Evolutionary conservation across 2,888 invertebrate species (phyloP), one percentile per base, ranked within the genome.

Genomic region (Rhopalosiphum nymphaeae): DNA sequence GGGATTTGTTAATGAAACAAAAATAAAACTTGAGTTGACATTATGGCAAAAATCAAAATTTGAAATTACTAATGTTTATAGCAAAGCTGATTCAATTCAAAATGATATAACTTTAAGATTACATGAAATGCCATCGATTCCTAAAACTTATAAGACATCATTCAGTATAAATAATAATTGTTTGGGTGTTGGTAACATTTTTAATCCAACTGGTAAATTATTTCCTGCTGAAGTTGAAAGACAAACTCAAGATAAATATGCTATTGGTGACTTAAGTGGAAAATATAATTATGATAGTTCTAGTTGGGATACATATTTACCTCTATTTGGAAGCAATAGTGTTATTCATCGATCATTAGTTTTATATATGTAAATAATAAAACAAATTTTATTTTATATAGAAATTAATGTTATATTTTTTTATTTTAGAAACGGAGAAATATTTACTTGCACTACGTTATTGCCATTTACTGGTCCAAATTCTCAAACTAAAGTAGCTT

Each of bases 181-280:
- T 95, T 96, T 97, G 84, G 97, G 97, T 0, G 97, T 98, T 0
- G 98, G 98, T 21, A 96, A 96, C 3, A 96, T 98, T 85, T 98
- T 97, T 95, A 98, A 99, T 96, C 99, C 99, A 0, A 96, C 96
- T 94, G 95, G 95, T 91, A 96, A 95, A 95, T 95, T 94, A n/a
- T 94, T 95, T 46, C 95, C 95, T 29, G 95, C 95, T 78, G 95
- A 95, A 25, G 95, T 95, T 29, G 97, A 97, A 44, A 97, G 97
- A 95, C 98, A 98, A 67, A 98, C 98, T 0, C 98, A 98, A 96
- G 98, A 99, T 96, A 98, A 98, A 96, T 99, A 99, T 95, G 97
- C 98, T 2, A 96, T 98, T 7, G 99, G 99, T 0, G 99, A 99
- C 95, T 96, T 99, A 26, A 97, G 98, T 93, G 98, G 98, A 44